Evolutionary conservation across 2,113 vertebrate species (phyloP).

Genomic region (Phaetusa simplex): DNA sequence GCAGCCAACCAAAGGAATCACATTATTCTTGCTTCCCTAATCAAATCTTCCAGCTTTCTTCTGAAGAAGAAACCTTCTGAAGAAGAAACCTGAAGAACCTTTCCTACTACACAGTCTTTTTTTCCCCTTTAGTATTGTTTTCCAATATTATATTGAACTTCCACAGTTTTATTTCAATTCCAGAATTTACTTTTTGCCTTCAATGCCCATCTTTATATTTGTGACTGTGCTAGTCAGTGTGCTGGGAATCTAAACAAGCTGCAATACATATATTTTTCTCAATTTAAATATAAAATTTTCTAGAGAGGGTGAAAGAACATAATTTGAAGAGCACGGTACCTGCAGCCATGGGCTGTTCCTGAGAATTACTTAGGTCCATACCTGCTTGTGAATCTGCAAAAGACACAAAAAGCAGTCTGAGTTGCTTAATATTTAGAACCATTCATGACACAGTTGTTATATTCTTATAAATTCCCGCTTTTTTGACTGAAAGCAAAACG

Average conservation of each 20-base stretch:
- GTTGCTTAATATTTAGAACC: not conserved
- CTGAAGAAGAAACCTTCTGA: not conserved
- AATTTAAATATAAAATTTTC: not conserved
- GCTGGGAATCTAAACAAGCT: not conserved
- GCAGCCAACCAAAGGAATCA: not conserved
- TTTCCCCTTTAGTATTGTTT: not conserved
- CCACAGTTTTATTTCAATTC: not conserved
- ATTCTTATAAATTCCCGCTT: not conserved
- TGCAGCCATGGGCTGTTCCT: constrained; percentile 68
- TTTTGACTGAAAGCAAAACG: not conserved
- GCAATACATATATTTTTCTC: not conserved
- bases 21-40: constrained; percentile 12
- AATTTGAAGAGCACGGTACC: constrained; percentile 52
- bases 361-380: constrained; percentile 69
- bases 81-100: not conserved
- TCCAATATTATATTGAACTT: not conserved
- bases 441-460: accelerated
- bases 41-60: not conserved
- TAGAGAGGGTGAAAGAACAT: not conserved
- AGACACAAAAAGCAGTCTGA: not conserved
- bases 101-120: not conserved
- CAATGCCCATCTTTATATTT: not conserved
- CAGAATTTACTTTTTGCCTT: not conserved
- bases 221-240: not conserved
- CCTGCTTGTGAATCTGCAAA: constrained; percentile 69